Evolutionary conservation across 2,113 vertebrate species (phyloP), one percentile per base, ranked within the genome.

Genomic region (Saccopteryx leptura): DNA sequence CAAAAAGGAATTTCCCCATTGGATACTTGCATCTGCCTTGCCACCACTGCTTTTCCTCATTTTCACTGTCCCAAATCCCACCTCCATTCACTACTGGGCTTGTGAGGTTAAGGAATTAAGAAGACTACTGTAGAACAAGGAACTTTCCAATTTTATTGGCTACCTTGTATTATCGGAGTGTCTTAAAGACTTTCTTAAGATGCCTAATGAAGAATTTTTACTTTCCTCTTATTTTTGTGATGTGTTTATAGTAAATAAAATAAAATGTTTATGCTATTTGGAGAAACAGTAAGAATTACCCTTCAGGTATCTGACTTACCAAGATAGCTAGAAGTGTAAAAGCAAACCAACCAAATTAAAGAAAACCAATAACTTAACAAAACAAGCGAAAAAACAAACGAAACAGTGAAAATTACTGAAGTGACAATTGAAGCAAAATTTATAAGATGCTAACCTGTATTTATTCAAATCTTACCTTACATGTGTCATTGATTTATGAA

Each of bases 201-300:
- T 86, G 31, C 46, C 52, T 89, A 15, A 0, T n/a, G 46, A 8
- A 92, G 50, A 90, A 58, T n/a, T 88, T 54, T 71, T 71, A 14
- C 28, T n/a, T 18, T 71, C 14, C 39, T 90, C 85, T 94, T 60
- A 56, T 88, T 63, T 91, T 65, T 33, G 63, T 19, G 17, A 85
- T 78, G 85, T 18, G 23, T 94, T 85, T 90, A 82, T 69, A 12
- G 21, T 46, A 68, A 72, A 68, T 24, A 82, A 81, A 96, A 93
- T 82, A 71, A 95, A 88, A 90, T 90, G 80, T 88, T 68, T 92
- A 54, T 76, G n/a, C 31, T 75, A 52, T 69, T 15, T 81, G 66
- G n/a, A 39, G 19, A 68, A 96, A 90, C 19, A 54, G 24, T 74
- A 88, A 93, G 60, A 93, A 63, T 81, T 69, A 33, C 21, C 46